Base-by-base conservation (phyloP, 1,140 invertebrate species). In the Thaumetopoea pityocampa region DNA sequence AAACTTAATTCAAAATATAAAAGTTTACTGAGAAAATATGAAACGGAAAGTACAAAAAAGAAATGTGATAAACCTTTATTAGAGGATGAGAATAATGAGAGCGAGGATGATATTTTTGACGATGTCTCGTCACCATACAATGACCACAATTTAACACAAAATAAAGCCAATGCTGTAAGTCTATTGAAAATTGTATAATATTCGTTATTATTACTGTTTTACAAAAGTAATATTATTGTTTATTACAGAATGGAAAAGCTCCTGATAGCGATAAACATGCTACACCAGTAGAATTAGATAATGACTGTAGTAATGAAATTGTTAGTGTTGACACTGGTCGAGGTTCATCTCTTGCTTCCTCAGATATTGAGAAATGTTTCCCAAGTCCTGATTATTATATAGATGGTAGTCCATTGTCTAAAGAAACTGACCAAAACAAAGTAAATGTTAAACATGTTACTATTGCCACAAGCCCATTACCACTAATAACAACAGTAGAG, bases 301-400 rank as follows among this genome's bases (percentile, higher is more conserved):
- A 50, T 29, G 47, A 63, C 41, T 54, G 65, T 32, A 42, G 49
- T 46, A 72, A 63, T 64, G 76, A 67, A 43, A 24, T 61, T 24
- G 49, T 59, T n/a, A 79, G 67, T 53, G 57, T 42, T 26, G 49
- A 46, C 18, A 42, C 49, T 2, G 67, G 70, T 9, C 19, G 55
- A 5, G 66, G 65, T 6, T 71, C 67, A 6, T 70, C 81, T 9
- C 54, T 73, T 5, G 66, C 66, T n/a, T 65, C 51, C 50, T 83
- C 72, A 12, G 74, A 81, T 46, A 61, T 52, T 12, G 72, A 77
- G 14, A 79, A 77, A 49, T 70, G 60, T 41, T 50, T 69, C 3
- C 59, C 64, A 38, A 76, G 70, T 41, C 74, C 72, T 15, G 70
- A 68, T 17, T 67, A 73, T 42, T 63, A 41, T 16, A 48, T 18